Percentiles rank a stretch among this genome's conserved stretches.
These are phyloP conservation scores for Bufo bufo DNA, from an alignment of 2,113 vertebrate species.

Conservation along the genomic window DNA sequence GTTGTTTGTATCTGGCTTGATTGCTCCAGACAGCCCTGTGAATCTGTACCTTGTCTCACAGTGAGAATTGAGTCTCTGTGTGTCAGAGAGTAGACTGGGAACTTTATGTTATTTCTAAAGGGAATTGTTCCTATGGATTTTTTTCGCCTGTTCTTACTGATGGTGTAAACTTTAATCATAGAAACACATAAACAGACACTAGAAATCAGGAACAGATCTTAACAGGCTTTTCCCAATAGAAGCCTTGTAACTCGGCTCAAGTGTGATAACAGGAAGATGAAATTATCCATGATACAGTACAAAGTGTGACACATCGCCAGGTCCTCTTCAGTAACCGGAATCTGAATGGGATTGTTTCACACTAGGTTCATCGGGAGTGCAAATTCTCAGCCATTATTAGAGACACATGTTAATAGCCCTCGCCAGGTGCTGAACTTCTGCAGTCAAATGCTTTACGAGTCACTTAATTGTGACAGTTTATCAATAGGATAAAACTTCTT, in stretches of 20 bases:
- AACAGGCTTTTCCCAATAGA: conserved; percentile 50
- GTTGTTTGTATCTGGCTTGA: conserved; percentile 10
- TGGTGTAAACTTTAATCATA: conserved; percentile 59
- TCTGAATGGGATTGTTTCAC: conserved; percentile 24
- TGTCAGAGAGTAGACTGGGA: conserved; percentile 35
- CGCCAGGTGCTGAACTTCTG: conserved; percentile 22
- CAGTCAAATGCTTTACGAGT: too few relatives aligned
- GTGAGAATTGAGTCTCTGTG: conserved; percentile 54
- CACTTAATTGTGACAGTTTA: conserved; percentile 16
- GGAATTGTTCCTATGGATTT: conserved; percentile 31
- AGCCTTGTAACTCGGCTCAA: conserved; percentile 31
- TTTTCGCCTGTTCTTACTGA: background rate
- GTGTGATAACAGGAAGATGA: conserved; percentile 53
- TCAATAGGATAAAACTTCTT: background rate
- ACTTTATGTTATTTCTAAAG: conserved; percentile 41
- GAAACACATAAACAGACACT: conserved; percentile 42
- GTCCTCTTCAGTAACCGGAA: conserved; percentile 44
- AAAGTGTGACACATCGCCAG: conserved; percentile 34
- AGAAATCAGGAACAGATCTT: conserved; percentile 59
- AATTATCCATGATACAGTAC: conserved; percentile 50
- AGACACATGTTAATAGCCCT: conserved; percentile 30
- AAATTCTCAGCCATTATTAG: conserved; percentile 11
- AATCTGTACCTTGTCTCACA: conserved; percentile 39
- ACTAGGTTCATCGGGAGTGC: conserved; percentile 31
- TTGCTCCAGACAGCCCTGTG: background rate